Conservation (phyloP, 2,888 invertebrate species). For the Odontocolon sp. region DNA sequence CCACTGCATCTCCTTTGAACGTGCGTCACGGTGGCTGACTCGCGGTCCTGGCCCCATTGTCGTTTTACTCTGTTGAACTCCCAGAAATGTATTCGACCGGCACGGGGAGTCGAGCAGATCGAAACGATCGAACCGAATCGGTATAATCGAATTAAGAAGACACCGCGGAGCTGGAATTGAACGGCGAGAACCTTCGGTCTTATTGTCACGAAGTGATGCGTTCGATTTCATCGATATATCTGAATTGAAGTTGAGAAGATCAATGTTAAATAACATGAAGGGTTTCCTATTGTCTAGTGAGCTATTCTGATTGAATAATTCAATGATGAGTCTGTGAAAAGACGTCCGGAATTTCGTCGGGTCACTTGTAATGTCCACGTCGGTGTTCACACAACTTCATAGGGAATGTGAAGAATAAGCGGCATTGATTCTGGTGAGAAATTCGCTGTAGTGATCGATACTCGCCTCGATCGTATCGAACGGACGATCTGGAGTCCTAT, state of each 20-base stretch:
- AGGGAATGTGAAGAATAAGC: neutral
- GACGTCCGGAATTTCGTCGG: neutral
- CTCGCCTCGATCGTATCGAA: too few relatives aligned
- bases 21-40: constrained; percentile 34
- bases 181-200: neutral
- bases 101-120: neutral
- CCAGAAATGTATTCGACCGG: neutral
- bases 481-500: too few relatives aligned
- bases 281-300: neutral
- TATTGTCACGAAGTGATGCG: neutral
- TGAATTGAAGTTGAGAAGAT: neutral
- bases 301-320: constrained; percentile 6
- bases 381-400: neutral
- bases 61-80: neutral
- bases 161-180: neutral
- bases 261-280: neutral
- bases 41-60: neutral
- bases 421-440: too few relatives aligned
- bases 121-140: constrained; percentile 1
- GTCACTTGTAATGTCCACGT: neutral
- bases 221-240: neutral
- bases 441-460: too few relatives aligned
- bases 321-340: neutral
- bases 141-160: constrained; percentile 6
- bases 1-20: constrained; percentile 5